These are phyloP conservation scores for Rhabditoides inermis DNA, from an alignment of 2,888 invertebrate species.

Conservation along the genomic window DNA sequence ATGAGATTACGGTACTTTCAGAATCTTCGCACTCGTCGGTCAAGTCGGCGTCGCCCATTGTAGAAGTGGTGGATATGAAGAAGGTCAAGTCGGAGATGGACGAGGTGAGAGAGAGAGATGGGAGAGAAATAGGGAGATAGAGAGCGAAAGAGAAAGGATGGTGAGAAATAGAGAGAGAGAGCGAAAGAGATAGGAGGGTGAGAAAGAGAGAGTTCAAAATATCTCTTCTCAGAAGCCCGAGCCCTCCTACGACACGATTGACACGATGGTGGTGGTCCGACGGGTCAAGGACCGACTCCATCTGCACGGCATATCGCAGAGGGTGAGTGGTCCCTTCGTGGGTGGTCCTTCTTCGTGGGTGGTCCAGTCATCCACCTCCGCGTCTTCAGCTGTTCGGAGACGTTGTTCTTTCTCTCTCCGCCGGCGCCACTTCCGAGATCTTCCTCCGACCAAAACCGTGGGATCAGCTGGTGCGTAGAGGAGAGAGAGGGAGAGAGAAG, in stretches of 20 bases:
- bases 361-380: not conserved
- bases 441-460: conserved; percentile 95
- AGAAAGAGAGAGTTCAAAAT: too few species aligned
- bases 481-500: conserved; percentile 68
- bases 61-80: too few species aligned
- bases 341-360: not conserved
- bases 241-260: conserved; percentile 88
- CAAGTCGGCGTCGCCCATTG: too few species aligned
- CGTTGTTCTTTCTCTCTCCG: conserved; percentile 86
- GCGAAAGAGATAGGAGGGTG: too few species aligned
- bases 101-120: not conserved
- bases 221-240: too few species aligned
- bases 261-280: conserved; percentile 87
- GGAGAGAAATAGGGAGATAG: too few species aligned
- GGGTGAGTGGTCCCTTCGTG: conserved; percentile 59
- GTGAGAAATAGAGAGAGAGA: too few species aligned
- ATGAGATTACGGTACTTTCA: too few species aligned
- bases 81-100: too few species aligned
- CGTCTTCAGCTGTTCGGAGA: conserved; percentile 70
- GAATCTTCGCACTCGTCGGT: too few species aligned
- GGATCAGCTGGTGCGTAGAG: conserved; percentile 98
- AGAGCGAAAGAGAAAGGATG: too few species aligned
- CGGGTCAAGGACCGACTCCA: conserved; percentile 55
- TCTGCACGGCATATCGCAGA: conserved; percentile 70
- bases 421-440: conserved; percentile 81